Conservation (phyloP, 2,888 invertebrate species). For the Caenorhabditis sulstoni region DNA sequence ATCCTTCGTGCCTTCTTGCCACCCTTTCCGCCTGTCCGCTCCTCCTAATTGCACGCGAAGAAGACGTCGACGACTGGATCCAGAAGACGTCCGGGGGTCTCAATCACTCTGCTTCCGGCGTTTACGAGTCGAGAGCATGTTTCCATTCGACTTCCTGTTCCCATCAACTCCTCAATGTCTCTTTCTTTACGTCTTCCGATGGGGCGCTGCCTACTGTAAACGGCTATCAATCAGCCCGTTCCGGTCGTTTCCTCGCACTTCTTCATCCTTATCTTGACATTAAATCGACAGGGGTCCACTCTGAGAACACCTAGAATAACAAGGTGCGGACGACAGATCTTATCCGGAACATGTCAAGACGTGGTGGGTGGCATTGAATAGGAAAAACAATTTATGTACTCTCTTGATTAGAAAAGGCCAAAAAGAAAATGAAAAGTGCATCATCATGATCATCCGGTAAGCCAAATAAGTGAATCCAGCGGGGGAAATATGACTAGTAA, state of each 20-base stretch:
- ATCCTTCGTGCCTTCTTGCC: not conserved
- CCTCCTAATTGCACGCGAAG: constrained; percentile 3
- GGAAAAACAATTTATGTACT: too few relatives aligned
- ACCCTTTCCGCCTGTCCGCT: not conserved
- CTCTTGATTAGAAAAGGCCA: too few relatives aligned
- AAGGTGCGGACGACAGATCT: constrained; percentile 3
- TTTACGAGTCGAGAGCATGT: constrained; percentile 7
- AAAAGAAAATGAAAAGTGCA: not conserved
- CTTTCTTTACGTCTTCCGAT: not conserved
- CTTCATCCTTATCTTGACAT: constrained; percentile 4
- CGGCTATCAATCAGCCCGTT: constrained; percentile 1
- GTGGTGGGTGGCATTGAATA: not conserved
- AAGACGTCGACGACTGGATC: not conserved
- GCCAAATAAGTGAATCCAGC: not conserved
- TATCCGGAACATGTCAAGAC: constrained; percentile 3
- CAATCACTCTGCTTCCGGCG: constrained; percentile 8
- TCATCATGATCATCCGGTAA: constrained; percentile 5
- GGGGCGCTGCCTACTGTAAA: not conserved
- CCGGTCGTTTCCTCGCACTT: not conserved
- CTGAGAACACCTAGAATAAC: constrained; percentile 11
- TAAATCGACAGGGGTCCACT: constrained; percentile 2
- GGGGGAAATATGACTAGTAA: not conserved
- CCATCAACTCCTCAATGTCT: too few relatives aligned
- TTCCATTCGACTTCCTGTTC: constrained; percentile 11
- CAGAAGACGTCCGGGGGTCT: not conserved